Conservation (phyloP, 2,113 vertebrate genomes). For the Paratilapia polleni region DNA sequence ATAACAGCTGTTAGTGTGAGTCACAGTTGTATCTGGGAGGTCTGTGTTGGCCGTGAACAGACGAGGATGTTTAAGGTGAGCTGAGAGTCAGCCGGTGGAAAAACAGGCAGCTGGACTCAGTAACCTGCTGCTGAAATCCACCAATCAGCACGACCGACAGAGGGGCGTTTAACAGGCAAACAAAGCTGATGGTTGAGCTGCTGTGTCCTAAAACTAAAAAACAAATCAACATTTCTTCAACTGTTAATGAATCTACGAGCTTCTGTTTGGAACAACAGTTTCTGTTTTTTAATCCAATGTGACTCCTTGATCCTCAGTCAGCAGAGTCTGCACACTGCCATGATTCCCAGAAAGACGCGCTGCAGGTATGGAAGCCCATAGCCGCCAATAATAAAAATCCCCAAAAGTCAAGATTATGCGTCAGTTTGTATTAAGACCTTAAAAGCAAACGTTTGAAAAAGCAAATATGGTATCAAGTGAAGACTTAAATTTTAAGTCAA, state of each 20-base stretch:
- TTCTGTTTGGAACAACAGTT: background rate
- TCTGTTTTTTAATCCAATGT: background rate
- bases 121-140: background rate
- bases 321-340: background rate
- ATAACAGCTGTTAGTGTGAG: background rate
- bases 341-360: too few relatives aligned
- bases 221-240: background rate
- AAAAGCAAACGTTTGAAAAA: background rate
- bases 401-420: too few relatives aligned
- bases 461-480: too few relatives aligned
- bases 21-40: background rate
- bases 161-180: background rate
- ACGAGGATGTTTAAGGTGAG: background rate
- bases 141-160: slow-evolving; percentile 23
- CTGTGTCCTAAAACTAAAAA: too few relatives aligned
- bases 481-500: too few relatives aligned
- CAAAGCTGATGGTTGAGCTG: background rate
- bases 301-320: background rate
- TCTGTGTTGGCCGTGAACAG: background rate
- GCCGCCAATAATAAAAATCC: background rate
- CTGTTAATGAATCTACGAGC: background rate
- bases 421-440: too few relatives aligned
- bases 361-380: background rate
- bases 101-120: slow-evolving; percentile 2
- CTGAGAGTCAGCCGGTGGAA: background rate